Conservation (phyloP, 2,797 vertebrate genomes). For the Peromyscus aztecus region DNA sequence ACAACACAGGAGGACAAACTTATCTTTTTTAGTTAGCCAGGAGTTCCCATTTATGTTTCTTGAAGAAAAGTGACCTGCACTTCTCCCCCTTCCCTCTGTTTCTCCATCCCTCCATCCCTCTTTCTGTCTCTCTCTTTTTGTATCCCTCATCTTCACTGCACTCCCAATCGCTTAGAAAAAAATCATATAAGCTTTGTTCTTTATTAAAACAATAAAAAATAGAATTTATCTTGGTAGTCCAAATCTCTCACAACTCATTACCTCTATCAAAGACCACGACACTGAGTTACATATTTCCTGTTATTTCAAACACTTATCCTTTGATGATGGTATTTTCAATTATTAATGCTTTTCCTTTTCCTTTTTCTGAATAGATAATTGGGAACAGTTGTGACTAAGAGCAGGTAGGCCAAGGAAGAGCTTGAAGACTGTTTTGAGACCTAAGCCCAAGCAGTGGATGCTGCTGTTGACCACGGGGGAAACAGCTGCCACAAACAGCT, state of each 20-base stretch:
- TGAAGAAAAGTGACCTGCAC: background rate
- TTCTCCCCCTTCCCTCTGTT: background rate
- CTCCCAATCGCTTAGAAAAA: background rate
- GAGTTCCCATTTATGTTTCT: background rate
- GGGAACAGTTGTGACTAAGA: background rate
- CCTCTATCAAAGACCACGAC: background rate
- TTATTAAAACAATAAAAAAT: constrained; percentile 24
- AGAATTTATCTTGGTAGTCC: background rate
- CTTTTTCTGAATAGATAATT: constrained; percentile 37
- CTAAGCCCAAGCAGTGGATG: background rate
- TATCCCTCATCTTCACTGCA: background rate
- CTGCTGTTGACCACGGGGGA: background rate
- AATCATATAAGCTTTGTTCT: background rate
- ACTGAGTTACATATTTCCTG: constrained; percentile 15
- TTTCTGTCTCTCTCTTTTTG: background rate
- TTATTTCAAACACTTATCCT: constrained; percentile 60
- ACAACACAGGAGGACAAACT: background rate
- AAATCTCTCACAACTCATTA: constrained; percentile 4
- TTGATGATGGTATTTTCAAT: constrained; percentile 64
- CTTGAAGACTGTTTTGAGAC: background rate
- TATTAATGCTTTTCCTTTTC: constrained; percentile 36
- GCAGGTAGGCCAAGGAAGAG: constrained; percentile 14
- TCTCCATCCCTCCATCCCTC: background rate
- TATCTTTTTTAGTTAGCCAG: background rate
- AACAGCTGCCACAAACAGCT: constrained; percentile 56